Percentiles rank a stretch among this genome's conserved stretches.
Conservation (phyloP, 2,888 invertebrate genomes). For the Bellardia bayeri region DNA sequence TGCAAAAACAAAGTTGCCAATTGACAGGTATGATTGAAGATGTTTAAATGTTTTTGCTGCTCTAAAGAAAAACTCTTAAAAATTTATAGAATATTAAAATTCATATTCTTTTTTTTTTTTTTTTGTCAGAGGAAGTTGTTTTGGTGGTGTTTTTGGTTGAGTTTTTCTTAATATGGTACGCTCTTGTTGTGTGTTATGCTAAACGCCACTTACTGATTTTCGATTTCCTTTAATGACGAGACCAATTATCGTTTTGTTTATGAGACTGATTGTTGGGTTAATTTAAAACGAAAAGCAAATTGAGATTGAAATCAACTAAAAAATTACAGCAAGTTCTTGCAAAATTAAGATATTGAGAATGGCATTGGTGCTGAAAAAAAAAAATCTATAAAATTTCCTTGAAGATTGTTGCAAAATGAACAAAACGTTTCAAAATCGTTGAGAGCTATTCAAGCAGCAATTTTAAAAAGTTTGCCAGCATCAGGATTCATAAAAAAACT, state of each 20-base stretch:
- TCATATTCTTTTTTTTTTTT: slow-evolving; percentile 5
- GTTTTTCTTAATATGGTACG: not conserved
- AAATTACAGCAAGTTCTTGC: too few species aligned
- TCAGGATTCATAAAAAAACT: too few species aligned
- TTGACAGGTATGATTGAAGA: slow-evolving; percentile 71
- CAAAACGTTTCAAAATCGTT: too few species aligned
- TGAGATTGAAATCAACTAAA: too few species aligned
- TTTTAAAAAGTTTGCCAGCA: too few species aligned
- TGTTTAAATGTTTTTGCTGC: slow-evolving; percentile 34
- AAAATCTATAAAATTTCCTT: too few species aligned
- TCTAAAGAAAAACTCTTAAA: not conserved
- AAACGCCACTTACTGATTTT: slow-evolving; percentile 57
- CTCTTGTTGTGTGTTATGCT: slow-evolving; percentile 4
- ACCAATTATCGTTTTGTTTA: slow-evolving; percentile 67
- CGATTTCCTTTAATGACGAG: slow-evolving; percentile 62
- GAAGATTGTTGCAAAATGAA: too few species aligned
- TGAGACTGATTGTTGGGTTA: slow-evolving; percentile 55
- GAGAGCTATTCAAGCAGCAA: too few species aligned
- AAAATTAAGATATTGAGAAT: too few species aligned
- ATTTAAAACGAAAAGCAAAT: not conserved
- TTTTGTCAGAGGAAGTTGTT: slow-evolving; percentile 41
- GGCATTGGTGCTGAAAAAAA: too few species aligned
- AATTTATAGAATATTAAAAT: slow-evolving; percentile 14
- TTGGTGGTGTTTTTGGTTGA: slow-evolving; percentile 1
- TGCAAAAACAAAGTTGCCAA: slow-evolving; percentile 32